A percentile compares a stretch with the other conserved stretches of the same genome.
Conservation (phyloP, 2,888 invertebrate genomes). For the Oconnorella tubifera region DNA sequence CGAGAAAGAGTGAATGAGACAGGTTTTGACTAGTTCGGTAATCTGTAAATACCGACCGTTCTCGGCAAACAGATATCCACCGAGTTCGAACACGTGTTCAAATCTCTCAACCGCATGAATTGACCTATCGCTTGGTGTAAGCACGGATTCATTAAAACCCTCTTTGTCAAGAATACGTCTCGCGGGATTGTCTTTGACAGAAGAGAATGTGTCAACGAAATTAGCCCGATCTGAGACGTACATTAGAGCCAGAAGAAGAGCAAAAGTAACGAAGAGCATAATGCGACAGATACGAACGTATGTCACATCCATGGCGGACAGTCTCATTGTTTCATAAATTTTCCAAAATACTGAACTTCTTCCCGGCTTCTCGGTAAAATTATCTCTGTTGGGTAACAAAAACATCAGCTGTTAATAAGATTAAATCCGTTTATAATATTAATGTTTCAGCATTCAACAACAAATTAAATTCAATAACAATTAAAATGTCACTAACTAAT, state of each 20-base stretch:
- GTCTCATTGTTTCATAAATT: background rate
- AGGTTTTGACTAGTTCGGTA: constrained; percentile 16
- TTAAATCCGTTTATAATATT: too few species aligned
- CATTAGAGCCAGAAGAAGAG: background rate
- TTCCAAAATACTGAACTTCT: too few species aligned
- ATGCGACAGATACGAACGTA: background rate
- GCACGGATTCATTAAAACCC: background rate
- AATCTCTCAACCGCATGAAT: constrained; percentile 20
- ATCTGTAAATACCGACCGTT: constrained; percentile 23
- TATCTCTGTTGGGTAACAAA: background rate
- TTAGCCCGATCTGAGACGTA: background rate
- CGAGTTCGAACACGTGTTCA: constrained; percentile 22
- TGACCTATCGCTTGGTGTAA: background rate
- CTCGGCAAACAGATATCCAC: constrained; percentile 33
- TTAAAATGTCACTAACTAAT: too few species aligned
- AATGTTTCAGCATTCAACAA: too few species aligned
- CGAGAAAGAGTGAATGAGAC: constrained; percentile 38
- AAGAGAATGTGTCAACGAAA: background rate
- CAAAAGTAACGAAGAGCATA: background rate
- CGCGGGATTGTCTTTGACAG: background rate
- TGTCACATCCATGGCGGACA: background rate
- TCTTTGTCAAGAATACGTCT: background rate
- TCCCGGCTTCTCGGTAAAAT: too few species aligned
- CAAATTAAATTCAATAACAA: background rate
- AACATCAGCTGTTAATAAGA: too few species aligned